phyloP scores from a whole-genome alignment of 2,888 invertebrate genomes.

The Muschampia plurimacula region DNA sequence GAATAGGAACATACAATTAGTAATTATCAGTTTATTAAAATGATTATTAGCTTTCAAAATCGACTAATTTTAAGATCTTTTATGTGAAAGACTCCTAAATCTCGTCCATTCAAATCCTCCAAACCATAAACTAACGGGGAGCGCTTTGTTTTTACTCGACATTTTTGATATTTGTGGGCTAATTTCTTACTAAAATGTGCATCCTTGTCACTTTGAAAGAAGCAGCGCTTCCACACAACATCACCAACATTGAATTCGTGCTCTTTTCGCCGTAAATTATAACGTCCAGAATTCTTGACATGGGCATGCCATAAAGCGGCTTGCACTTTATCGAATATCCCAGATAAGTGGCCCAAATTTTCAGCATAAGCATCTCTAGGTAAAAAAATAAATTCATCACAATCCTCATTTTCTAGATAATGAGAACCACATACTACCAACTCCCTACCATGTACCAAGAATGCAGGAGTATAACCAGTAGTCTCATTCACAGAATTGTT shows the following conservation, averaged over 20 bases:
- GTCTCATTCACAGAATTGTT: slow-evolving; percentile 5
- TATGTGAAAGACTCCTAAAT: background rate
- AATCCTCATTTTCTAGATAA: background rate
- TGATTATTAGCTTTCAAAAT: too few relatives aligned
- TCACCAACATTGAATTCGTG: background rate
- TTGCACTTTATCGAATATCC: background rate
- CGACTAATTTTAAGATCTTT: background rate
- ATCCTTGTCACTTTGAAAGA: background rate
- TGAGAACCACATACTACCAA: background rate
- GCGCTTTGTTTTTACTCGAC: background rate
- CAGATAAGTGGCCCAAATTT: background rate
- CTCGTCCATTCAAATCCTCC: background rate
- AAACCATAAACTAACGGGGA: background rate
- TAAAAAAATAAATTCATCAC: background rate
- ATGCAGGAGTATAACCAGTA: slow-evolving; percentile 11
- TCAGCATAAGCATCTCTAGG: background rate
- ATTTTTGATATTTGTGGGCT: background rate
- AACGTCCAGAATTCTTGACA: background rate
- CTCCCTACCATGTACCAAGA: background rate
- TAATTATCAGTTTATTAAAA: too few relatives aligned
- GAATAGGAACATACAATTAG: too few relatives aligned
- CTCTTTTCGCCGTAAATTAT: background rate
- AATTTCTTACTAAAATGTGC: background rate
- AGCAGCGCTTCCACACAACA: background rate
- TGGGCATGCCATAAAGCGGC: background rate